Evolutionary conservation across 2,888 invertebrate genomes (phyloP).

Genomic region (Sericinus montela): DNA sequence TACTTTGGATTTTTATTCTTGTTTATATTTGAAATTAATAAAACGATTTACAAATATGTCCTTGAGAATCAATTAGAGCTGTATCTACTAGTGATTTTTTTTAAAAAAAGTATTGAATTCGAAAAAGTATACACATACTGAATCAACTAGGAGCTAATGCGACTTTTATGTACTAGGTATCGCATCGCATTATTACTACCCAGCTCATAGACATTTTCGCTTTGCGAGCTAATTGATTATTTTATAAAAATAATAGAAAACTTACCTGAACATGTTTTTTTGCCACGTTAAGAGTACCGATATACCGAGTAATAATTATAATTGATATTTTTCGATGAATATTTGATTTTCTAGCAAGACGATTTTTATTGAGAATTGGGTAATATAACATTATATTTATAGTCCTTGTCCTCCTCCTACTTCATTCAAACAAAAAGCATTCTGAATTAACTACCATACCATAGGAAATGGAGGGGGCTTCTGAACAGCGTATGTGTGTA

Average conservation of each 20-base stretch:
- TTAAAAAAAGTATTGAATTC: background rate
- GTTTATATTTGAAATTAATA: no score
- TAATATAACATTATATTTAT: no score
- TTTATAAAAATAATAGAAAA: slow-evolving; percentile 15
- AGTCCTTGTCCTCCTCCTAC: no score
- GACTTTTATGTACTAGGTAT: slow-evolving; percentile 58
- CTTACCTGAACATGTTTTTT: no score
- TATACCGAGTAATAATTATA: no score
- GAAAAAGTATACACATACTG: background rate
- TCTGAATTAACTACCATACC: no score
- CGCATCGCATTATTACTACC: slow-evolving; percentile 36
- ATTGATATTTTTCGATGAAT: no score
- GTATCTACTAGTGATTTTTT: background rate
- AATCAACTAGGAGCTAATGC: slow-evolving; percentile 50
- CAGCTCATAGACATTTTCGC: slow-evolving; percentile 32
- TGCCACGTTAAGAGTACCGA: no score
- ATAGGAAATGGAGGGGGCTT: background rate
- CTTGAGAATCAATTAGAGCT: slow-evolving; percentile 5
- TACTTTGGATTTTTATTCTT: no score
- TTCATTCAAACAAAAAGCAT: no score
- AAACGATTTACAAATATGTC: background rate
- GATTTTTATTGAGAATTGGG: no score
- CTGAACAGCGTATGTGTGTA: background rate
- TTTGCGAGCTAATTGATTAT: slow-evolving; percentile 37
- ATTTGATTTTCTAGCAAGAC: no score